phyloP scores from a whole-genome alignment of 1,140 invertebrate genomes.

The Belonocnema kinseyi region DNA sequence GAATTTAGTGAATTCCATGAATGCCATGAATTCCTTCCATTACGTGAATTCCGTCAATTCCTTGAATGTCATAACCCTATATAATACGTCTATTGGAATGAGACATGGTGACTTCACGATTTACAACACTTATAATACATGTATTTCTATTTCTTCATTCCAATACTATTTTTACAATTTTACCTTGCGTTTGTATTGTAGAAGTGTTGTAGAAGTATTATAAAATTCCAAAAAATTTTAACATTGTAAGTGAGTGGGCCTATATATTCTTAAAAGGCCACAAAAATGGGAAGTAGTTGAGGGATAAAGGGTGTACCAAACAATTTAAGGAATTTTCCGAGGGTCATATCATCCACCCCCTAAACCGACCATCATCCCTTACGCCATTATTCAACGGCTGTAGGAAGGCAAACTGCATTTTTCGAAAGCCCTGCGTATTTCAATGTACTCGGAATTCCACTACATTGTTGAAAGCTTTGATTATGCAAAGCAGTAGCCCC shows the following conservation, averaged over 20 bases:
- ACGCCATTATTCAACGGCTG: conserved; percentile 12
- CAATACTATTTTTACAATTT: too few relatives aligned
- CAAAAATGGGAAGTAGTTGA: not conserved
- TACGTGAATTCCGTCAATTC: too few relatives aligned
- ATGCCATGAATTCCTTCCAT: too few relatives aligned
- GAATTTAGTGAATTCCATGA: too few relatives aligned
- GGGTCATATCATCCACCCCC: conserved; percentile 32
- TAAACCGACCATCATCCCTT: conserved; percentile 32
- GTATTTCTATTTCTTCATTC: too few relatives aligned
- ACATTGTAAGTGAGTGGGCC: not conserved
- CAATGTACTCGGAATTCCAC: conserved; percentile 62
- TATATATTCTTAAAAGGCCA: not conserved
- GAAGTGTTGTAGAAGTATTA: too few relatives aligned
- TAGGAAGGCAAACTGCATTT: conserved; percentile 59
- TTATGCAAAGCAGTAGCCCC: conserved; percentile 63
- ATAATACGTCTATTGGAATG: too few relatives aligned
- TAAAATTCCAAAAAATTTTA: too few relatives aligned
- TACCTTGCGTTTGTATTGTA: too few relatives aligned
- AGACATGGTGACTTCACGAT: too few relatives aligned
- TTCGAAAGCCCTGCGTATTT: conserved; percentile 59
- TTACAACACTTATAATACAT: too few relatives aligned
- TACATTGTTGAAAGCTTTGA: conserved; percentile 68
- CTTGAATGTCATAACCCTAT: too few relatives aligned
- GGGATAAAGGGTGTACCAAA: conserved; percentile 42
- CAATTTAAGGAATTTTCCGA: conserved; percentile 47